Evolutionary conservation across 2,113 vertebrate species (phyloP).

Genomic region (Oreotrochilus melanogaster): DNA sequence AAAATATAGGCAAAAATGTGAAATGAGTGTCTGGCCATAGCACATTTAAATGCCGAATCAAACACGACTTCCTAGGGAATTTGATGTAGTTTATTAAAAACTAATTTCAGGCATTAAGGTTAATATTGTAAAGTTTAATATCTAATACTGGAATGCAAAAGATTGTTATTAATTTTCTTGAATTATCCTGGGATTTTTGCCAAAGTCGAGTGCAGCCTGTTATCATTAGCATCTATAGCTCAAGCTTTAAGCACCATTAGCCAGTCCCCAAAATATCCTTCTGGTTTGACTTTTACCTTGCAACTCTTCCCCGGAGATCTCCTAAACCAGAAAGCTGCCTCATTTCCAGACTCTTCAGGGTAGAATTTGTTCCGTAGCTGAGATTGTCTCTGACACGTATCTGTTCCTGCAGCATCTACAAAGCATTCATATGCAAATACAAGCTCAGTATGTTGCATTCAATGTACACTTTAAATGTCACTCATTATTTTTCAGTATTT

Average conservation of each 20-base stretch:
- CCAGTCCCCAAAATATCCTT: background rate
- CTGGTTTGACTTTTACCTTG: constrained; percentile 64
- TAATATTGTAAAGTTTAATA: background rate
- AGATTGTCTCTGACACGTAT: constrained; percentile 84
- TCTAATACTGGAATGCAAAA: background rate
- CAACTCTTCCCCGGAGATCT: constrained; percentile 82
- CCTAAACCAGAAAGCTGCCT: constrained; percentile 81
- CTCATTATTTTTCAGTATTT: constrained; percentile 1
- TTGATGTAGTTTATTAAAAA: background rate
- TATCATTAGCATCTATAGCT: background rate
- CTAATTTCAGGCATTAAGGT: background rate
- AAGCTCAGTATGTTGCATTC: background rate
- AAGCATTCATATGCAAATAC: constrained; percentile 47
- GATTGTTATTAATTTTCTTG: background rate
- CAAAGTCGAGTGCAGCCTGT: constrained; percentile 16
- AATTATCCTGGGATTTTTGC: constrained; percentile 34
- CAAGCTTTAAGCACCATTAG: background rate
- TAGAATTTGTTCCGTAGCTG: constrained; percentile 81
- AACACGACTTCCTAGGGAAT: constrained; percentile 1
- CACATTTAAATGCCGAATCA: constrained; percentile 9
- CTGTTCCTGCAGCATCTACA: constrained; percentile 81
- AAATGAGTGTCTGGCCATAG: background rate
- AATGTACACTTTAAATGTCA: constrained; percentile 22
- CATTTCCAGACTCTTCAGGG: constrained; percentile 84
- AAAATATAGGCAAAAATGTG: background rate